phyloP scores from a whole-genome alignment of 2,113 vertebrate genomes.

The Chaetodon auriga region DNA sequence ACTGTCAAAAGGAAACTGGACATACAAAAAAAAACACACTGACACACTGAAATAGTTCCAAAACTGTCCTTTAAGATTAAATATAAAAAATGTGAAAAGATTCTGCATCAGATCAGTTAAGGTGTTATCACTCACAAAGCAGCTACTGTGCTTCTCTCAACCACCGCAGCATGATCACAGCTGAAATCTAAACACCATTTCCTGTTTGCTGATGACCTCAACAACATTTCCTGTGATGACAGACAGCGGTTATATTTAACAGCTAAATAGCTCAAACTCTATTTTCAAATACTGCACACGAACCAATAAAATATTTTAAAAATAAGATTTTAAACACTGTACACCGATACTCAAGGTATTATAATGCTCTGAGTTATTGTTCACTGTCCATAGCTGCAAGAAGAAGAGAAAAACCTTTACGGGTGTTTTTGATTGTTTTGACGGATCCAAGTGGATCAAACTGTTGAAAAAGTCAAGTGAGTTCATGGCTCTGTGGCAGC shows the following conservation, averaged over 20 bases:
- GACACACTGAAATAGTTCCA: no score
- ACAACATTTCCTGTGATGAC: neutral
- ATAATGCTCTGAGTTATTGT: neutral
- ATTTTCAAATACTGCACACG: no score
- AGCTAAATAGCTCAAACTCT: neutral
- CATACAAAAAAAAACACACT: neutral
- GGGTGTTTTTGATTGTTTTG: conserved; percentile 9
- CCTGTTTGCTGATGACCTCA: neutral
- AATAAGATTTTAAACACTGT: neutral
- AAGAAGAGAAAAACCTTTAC: neutral
- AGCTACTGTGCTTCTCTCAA: neutral
- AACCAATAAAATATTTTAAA: no score
- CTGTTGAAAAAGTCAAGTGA: conserved; percentile 3
- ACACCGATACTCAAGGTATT: neutral
- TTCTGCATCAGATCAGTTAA: neutral
- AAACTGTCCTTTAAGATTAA: neutral
- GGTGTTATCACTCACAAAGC: neutral
- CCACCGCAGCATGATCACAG: neutral
- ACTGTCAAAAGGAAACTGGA: neutral
- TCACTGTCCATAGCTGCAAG: neutral
- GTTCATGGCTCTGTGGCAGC: conserved; percentile 8
- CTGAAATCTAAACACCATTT: neutral
- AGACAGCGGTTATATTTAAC: neutral
- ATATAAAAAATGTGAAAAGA: neutral
- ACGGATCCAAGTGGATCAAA: conserved; percentile 6